Percentiles rank a stretch among this genome's conserved stretches.
These are phyloP conservation scores for Corythoichthys haematopterus DNA, from an alignment of 2,113 vertebrate species.

Conservation along the genomic window DNA sequence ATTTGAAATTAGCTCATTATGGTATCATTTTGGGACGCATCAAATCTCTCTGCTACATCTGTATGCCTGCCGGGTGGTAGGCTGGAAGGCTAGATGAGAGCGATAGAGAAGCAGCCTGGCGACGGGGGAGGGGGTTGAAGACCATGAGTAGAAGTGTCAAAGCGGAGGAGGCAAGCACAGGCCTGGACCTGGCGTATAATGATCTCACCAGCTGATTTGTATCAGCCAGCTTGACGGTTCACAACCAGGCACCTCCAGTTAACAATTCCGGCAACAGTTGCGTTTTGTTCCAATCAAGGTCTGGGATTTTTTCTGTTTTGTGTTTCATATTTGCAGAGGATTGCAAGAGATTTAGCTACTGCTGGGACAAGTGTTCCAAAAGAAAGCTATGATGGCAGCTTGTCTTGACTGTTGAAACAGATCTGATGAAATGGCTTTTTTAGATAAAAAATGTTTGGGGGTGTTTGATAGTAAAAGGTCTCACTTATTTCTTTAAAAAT, in stretches of 20 bases:
- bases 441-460: background rate
- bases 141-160: conserved; percentile 54
- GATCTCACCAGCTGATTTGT: conserved; percentile 65
- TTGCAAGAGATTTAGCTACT: background rate
- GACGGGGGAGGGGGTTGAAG: conserved; percentile 52
- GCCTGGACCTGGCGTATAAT: conserved; percentile 57
- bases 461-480: too few relatives aligned
- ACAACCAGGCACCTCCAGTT: conserved; percentile 17
- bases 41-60: conserved; percentile 27
- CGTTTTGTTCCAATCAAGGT: background rate
- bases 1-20: conserved; percentile 40
- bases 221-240: conserved; percentile 43
- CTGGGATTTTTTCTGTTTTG: background rate
- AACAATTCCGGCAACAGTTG: background rate
- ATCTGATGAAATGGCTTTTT: background rate
- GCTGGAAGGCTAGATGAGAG: conserved; percentile 22
- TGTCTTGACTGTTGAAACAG: background rate
- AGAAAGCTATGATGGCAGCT: background rate
- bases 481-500: too few relatives aligned
- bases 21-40: conserved; percentile 22
- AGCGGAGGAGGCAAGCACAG: conserved; percentile 61
- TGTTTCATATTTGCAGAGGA: background rate
- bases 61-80: conserved; percentile 34
- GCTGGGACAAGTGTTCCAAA: background rate
- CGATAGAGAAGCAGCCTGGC: conserved; percentile 13